Evolutionary conservation across 2,113 vertebrate species (phyloP).

Genomic region (Benitochromis conjunctus): DNA sequence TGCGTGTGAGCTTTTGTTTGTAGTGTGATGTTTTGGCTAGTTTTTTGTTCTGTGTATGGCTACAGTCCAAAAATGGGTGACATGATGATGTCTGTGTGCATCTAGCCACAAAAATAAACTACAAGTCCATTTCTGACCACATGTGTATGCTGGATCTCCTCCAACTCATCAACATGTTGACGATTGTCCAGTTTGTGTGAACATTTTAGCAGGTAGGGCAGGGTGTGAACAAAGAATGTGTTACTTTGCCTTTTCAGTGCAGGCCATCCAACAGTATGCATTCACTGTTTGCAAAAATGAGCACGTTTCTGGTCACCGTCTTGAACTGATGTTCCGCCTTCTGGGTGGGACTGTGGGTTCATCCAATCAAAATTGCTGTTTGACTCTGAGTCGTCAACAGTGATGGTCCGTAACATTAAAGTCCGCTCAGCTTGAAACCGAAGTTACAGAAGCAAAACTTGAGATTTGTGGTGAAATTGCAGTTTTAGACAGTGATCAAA

Average conservation of each 20-base stretch:
- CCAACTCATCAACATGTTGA: background rate
- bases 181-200: background rate
- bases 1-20: background rate
- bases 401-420: background rate
- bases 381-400: background rate
- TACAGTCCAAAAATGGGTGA: background rate
- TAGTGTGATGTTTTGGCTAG: background rate
- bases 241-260: background rate
- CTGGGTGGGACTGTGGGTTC: background rate
- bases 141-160: background rate
- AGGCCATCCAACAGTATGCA: background rate
- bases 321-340: background rate
- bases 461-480: background rate
- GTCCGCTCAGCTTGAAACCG: background rate
- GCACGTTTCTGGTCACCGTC: background rate
- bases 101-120: background rate
- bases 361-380: accelerated
- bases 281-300: background rate
- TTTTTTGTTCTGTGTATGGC: background rate
- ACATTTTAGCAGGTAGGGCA: background rate
- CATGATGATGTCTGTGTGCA: background rate
- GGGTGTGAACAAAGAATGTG: background rate
- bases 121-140: background rate
- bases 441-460: background rate
- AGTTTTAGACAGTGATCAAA: background rate